Conservation (phyloP, 2,113 vertebrate species). For the Passer montanus region DNA sequence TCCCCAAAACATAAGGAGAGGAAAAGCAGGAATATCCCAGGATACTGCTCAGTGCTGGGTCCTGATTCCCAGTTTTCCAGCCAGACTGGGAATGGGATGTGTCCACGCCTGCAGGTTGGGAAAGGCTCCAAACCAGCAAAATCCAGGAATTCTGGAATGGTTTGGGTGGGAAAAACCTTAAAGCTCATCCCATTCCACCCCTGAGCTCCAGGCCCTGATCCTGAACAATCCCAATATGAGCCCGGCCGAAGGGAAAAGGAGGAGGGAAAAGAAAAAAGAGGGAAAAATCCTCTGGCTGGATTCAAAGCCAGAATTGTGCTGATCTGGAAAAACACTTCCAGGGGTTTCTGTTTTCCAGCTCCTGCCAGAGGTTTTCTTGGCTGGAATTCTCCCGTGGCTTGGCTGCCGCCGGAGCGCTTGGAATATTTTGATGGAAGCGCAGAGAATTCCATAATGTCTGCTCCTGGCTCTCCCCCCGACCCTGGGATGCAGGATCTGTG, state of each 20-base stretch:
- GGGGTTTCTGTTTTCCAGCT: slow-evolving; percentile 16
- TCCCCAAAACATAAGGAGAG: neutral
- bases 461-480: neutral
- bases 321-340: slow-evolving; percentile 66
- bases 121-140: neutral
- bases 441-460: neutral
- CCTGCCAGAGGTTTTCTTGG: slow-evolving; percentile 28
- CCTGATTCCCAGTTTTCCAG: neutral
- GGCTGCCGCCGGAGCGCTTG: neutral
- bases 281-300: neutral
- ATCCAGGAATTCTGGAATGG: neutral
- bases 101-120: neutral
- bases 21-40: neutral
- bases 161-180: neutral
- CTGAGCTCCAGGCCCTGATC: neutral
- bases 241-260: fast-evolving
- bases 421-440: neutral
- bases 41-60: neutral
- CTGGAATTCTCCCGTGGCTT: slow-evolving; percentile 9
- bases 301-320: slow-evolving; percentile 27
- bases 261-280: neutral
- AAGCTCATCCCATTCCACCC: neutral
- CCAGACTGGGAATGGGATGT: neutral
- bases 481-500: neutral
- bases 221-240: neutral